A percentile compares a stretch with the other conserved stretches of the same genome.
These are phyloP conservation scores for Macrosiphum euphorbiae DNA, from an alignment of 2,888 invertebrate genomes.

Conservation along the genomic window DNA sequence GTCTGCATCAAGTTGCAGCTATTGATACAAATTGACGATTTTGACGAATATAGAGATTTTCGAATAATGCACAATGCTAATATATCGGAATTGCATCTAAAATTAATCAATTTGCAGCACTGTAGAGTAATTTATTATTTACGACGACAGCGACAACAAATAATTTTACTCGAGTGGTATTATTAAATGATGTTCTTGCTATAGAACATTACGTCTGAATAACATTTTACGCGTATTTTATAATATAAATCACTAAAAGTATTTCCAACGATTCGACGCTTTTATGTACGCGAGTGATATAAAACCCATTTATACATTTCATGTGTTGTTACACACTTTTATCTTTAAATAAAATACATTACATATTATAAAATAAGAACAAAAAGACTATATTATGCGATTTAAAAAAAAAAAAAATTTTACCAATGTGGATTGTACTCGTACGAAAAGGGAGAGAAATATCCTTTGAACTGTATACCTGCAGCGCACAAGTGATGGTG, in stretches of 20 bases:
- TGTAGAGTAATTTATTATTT: slow-evolving; percentile 10
- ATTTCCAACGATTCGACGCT: slow-evolving; percentile 14
- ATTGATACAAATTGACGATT: background rate
- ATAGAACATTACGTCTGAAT: background rate
- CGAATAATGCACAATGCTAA: background rate
- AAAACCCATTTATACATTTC: background rate
- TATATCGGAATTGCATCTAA: background rate
- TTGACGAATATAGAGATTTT: background rate
- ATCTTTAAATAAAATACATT: slow-evolving; percentile 21
- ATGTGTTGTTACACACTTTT: slow-evolving; percentile 12
- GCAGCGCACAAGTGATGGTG: background rate
- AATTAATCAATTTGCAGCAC: slow-evolving; percentile 36
- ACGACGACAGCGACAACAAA: slow-evolving; percentile 16
- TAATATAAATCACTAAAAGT: background rate
- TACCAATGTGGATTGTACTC: background rate
- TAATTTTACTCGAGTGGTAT: slow-evolving; percentile 27
- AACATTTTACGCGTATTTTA: background rate
- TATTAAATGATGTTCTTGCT: background rate
- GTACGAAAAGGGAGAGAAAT: background rate
- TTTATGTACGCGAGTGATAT: background rate
- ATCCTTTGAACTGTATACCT: background rate
- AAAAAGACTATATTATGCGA: background rate
- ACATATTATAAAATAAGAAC: background rate
- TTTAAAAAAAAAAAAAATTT: background rate
- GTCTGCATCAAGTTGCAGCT: background rate